phyloP scores from a whole-genome alignment of 2,113 vertebrate species.

The Symphodus melops region DNA sequence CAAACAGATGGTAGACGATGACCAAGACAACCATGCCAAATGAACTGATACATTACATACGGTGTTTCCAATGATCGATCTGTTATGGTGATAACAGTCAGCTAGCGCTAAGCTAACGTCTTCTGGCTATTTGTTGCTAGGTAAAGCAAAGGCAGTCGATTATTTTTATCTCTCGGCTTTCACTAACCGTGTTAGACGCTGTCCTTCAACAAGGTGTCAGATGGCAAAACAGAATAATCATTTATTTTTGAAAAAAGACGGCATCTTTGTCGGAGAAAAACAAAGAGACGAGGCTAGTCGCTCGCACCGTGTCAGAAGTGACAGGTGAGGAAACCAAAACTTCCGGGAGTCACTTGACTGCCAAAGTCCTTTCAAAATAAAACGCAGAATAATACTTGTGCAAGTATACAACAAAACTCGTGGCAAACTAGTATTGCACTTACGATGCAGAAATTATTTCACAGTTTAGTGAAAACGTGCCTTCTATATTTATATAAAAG shows the following conservation, averaged over 20 bases:
- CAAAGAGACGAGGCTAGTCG: slow-evolving; percentile 56
- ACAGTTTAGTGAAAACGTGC: too few relatives aligned
- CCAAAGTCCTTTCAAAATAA: slow-evolving; percentile 72
- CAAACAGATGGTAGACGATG: not conserved
- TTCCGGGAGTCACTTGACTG: slow-evolving; percentile 75
- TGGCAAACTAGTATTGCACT: too few relatives aligned
- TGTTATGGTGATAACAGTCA: slow-evolving; percentile 56
- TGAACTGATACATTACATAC: not conserved
- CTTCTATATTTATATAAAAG: too few relatives aligned
- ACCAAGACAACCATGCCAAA: too few relatives aligned
- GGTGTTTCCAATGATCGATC: slow-evolving; percentile 17
- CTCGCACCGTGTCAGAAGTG: slow-evolving; percentile 64
- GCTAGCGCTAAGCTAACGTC: slow-evolving; percentile 67
- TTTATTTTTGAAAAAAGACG: slow-evolving; percentile 31
- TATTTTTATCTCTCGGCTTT: slow-evolving; percentile 18
- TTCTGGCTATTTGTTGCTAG: slow-evolving; percentile 60
- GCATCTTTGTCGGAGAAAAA: slow-evolving; percentile 46
- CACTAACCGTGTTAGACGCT: slow-evolving; percentile 66
- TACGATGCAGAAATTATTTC: too few relatives aligned
- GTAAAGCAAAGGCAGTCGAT: slow-evolving; percentile 46
- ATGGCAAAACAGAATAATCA: slow-evolving; percentile 23
- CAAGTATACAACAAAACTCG: not conserved
- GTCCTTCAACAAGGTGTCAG: slow-evolving; percentile 56
- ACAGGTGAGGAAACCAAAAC: slow-evolving; percentile 82
- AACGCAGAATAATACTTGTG: slow-evolving; percentile 25